Evolutionary conservation across 2,888 invertebrate genomes (phyloP).

Genomic region (Idaea aversata): DNA sequence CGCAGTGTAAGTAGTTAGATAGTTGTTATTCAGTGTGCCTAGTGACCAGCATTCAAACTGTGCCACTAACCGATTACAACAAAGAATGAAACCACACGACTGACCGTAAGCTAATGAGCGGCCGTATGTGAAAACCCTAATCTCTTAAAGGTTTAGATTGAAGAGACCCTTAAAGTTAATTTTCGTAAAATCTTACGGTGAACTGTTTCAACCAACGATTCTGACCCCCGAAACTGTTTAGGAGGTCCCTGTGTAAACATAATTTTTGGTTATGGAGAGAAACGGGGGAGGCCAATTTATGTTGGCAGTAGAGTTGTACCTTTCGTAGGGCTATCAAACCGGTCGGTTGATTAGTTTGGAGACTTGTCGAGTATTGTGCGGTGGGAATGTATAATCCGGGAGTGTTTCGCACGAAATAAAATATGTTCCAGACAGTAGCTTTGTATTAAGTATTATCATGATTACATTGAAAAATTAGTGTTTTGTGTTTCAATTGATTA

Average conservation of each 20-base stretch:
- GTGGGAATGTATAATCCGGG: slow-evolving; percentile 51
- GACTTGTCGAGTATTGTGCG: slow-evolving; percentile 49
- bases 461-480: slow-evolving; percentile 51
- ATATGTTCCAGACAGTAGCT: slow-evolving; percentile 56
- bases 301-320: slow-evolving; percentile 43
- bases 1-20: too few species aligned
- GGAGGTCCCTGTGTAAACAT: slow-evolving; percentile 19
- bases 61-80: slow-evolving; percentile 11
- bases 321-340: slow-evolving; percentile 39
- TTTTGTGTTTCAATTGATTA: background rate
- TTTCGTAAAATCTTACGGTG: slow-evolving; percentile 75
- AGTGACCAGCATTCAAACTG: background rate
- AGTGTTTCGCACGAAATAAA: slow-evolving; percentile 67
- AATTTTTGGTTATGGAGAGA: slow-evolving; percentile 25
- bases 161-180: slow-evolving; percentile 73
- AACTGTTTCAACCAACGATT: slow-evolving; percentile 43
- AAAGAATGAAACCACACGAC: slow-evolving; percentile 45
- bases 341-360: slow-evolving; percentile 39
- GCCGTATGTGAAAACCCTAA: slow-evolving; percentile 56
- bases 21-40: background rate
- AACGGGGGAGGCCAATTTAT: slow-evolving; percentile 40
- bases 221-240: slow-evolving; percentile 33
- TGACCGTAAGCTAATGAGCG: slow-evolving; percentile 48
- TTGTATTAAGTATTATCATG: slow-evolving; percentile 51
- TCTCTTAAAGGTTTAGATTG: slow-evolving; percentile 69